Conservation (phyloP, 2,797 vertebrate genomes). For the Neopelma chrysocephalum region DNA sequence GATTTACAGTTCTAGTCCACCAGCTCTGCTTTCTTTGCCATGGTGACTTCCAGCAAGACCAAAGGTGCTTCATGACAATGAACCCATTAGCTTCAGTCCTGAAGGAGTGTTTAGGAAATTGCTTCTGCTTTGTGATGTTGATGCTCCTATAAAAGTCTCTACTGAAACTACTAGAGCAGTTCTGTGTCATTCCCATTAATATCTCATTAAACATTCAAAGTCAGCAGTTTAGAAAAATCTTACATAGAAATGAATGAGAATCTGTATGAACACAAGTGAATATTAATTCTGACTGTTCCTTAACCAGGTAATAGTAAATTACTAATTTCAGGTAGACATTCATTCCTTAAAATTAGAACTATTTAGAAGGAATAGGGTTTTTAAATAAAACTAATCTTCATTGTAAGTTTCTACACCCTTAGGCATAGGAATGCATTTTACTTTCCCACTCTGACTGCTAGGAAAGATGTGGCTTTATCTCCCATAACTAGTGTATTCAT, state of each 20-base stretch:
- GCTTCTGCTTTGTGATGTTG: not conserved
- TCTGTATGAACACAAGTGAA: not conserved
- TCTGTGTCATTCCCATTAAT: not conserved
- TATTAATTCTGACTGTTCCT: not conserved
- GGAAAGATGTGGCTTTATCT: not conserved
- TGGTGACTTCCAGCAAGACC: not conserved
- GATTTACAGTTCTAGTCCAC: not conserved
- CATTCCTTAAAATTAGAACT: not conserved
- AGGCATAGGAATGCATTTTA: not conserved
- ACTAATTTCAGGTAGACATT: not conserved
- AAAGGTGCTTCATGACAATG: not conserved
- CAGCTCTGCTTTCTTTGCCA: not conserved
- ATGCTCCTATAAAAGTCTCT: not conserved
- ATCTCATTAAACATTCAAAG: not conserved
- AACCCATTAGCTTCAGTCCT: not conserved
- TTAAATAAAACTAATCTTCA: not conserved
- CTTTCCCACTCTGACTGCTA: not conserved
- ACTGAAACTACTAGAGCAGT: not conserved
- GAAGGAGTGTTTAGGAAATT: not conserved
- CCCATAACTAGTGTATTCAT: not conserved
- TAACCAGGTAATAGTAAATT: not conserved
- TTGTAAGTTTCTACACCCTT: not conserved
- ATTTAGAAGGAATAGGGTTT: not conserved
- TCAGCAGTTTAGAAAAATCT: not conserved
- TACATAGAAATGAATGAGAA: not conserved